Evolutionary conservation across 1,140 invertebrate genomes (phyloP).

Genomic region (Aphelinus atriplicis): DNA sequence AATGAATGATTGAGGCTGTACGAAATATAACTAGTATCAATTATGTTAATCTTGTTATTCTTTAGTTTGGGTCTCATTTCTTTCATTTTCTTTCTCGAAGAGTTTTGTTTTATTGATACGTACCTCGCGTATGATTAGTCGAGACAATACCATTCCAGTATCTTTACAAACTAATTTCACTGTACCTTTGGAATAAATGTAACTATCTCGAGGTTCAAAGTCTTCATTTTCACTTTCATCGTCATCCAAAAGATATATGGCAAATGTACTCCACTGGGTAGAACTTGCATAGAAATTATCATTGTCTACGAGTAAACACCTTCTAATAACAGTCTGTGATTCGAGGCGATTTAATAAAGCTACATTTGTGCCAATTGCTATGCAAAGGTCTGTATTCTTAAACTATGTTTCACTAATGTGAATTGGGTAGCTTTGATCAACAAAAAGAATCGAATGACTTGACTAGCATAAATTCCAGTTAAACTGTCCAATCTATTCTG

Average conservation of each 20-base stretch:
- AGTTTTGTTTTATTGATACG: background rate
- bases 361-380: conserved; percentile 97
- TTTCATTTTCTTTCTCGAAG: no score
- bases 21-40: no score
- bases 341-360: conserved; percentile 96
- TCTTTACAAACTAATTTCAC: conserved; percentile 97
- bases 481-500: no score
- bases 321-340: conserved; percentile 97
- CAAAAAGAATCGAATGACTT: no score
- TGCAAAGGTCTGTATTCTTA: conserved; percentile 98
- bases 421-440: conserved; percentile 99
- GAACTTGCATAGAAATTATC: conserved; percentile 98
- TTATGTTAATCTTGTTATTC: no score
- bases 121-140: conserved; percentile 92
- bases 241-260: conserved; percentile 96
- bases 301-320: conserved; percentile 99
- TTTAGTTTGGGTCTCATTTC: no score
- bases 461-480: no score
- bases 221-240: conserved; percentile 97
- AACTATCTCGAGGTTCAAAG: conserved; percentile 93
- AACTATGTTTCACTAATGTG: conserved; percentile 99
- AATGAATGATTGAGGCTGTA: no score
- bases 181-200: conserved; percentile 97
- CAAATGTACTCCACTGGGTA: conserved; percentile 99
- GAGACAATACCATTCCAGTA: conserved; percentile 96